phyloP scores from a whole-genome alignment of 2,113 vertebrate genomes.

The Budorcas taxicolor region DNA sequence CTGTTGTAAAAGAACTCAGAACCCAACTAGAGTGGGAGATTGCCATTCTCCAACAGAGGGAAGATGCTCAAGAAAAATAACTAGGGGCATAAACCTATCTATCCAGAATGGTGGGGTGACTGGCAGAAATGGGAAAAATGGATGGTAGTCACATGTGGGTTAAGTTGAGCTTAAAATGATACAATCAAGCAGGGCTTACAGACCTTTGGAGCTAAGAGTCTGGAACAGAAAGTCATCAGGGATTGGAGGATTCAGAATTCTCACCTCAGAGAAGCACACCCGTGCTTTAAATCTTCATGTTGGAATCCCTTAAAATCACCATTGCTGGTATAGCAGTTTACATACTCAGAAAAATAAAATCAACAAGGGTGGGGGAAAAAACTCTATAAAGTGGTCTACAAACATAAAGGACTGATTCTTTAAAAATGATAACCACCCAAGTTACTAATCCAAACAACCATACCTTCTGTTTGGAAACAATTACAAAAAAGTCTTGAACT shows the following conservation, averaged over 20 bases:
- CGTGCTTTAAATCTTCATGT: not conserved
- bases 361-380: not conserved
- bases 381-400: not conserved
- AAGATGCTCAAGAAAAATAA: not conserved
- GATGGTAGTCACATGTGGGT: not conserved
- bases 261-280: not conserved
- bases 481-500: not conserved
- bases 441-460: not conserved
- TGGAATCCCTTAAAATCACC: not conserved
- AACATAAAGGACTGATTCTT: not conserved
- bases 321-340: not conserved
- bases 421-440: not conserved
- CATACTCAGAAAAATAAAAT: not conserved
- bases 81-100: not conserved
- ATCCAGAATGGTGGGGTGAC: not conserved
- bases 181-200: not conserved
- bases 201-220: not conserved
- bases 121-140: not conserved
- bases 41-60: not conserved
- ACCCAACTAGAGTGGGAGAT: not conserved
- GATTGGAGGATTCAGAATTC: not conserved
- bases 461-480: not conserved
- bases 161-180: not conserved
- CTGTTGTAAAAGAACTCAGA: not conserved
- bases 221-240: not conserved